These are phyloP conservation scores for Cyanoderma ruficeps DNA, from an alignment of 2,113 vertebrate species.

Conservation along the genomic window DNA sequence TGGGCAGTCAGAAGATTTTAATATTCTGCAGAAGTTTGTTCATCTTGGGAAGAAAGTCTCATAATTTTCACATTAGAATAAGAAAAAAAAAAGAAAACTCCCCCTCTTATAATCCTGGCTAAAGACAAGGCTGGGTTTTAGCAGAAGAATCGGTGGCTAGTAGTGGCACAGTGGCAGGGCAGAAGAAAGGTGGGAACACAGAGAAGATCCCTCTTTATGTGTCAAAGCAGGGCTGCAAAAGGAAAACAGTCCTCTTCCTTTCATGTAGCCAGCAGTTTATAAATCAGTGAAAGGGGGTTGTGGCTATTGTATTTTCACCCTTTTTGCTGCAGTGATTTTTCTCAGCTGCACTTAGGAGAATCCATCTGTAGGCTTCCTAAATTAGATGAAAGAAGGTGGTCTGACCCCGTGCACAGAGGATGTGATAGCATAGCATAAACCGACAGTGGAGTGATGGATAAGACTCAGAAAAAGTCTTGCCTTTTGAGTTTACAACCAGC, in stretches of 20 bases:
- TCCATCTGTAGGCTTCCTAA: not conserved
- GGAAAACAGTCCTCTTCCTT: not conserved
- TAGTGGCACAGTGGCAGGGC: not conserved
- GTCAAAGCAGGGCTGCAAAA: not conserved
- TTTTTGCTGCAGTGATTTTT: not conserved
- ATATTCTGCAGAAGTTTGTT: not conserved
- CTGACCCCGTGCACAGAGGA: not conserved
- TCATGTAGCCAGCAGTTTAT: not conserved
- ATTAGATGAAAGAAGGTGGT: not conserved
- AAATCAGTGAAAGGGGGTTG: not conserved
- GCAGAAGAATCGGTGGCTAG: not conserved
- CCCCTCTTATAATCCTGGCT: not conserved
- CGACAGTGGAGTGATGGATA: not conserved
- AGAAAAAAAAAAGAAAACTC: not conserved
- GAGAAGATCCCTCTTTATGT: not conserved
- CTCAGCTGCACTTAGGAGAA: not conserved
- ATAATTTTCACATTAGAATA: not conserved
- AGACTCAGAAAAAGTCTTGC: not conserved
- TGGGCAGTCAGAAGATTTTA: not conserved
- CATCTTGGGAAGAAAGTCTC: not conserved
- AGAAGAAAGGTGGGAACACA: not conserved
- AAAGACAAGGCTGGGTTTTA: not conserved
- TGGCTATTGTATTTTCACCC: not conserved
- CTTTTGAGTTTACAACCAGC: not conserved
- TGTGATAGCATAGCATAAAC: not conserved